Evolutionary conservation across 2,888 invertebrate species (phyloP).

Genomic region (Thymelicus sylvestris): DNA sequence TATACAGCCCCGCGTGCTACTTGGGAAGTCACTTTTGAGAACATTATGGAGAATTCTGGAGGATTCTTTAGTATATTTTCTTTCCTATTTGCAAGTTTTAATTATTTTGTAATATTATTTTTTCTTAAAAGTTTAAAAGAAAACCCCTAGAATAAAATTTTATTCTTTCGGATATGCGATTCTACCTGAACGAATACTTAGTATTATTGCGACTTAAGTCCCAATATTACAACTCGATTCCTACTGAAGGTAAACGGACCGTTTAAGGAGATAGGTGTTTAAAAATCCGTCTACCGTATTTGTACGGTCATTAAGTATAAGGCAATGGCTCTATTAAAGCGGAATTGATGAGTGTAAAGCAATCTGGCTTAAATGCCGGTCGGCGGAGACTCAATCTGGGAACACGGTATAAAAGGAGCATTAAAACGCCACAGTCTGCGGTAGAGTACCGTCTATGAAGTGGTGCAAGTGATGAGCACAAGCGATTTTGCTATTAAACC

Average conservation of each 20-base stretch:
- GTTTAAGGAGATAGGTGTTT: constrained; percentile 36
- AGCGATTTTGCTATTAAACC: background rate
- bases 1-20: too few species aligned
- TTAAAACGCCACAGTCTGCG: constrained; percentile 64
- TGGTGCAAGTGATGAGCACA: constrained; percentile 7
- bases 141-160: too few species aligned
- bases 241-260: constrained; percentile 10
- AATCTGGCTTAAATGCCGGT: constrained; percentile 66
- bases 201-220: background rate
- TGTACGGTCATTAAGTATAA: constrained; percentile 74
- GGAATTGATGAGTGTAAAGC: constrained; percentile 73
- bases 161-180: too few species aligned
- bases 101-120: background rate
- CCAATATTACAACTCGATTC: constrained; percentile 2
- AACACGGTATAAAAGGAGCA: constrained; percentile 72
- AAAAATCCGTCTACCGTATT: constrained; percentile 54
- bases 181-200: background rate
- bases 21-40: too few species aligned
- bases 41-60: too few species aligned
- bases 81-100: too few species aligned
- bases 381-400: constrained; percentile 70
- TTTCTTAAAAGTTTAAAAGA: background rate
- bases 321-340: constrained; percentile 72
- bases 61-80: too few species aligned
- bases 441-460: constrained; percentile 43